A percentile compares a stretch with the other conserved stretches of the same genome.
Evolutionary conservation across 2,888 invertebrate species (phyloP).

Genomic region (Pegoplata infirma): DNA sequence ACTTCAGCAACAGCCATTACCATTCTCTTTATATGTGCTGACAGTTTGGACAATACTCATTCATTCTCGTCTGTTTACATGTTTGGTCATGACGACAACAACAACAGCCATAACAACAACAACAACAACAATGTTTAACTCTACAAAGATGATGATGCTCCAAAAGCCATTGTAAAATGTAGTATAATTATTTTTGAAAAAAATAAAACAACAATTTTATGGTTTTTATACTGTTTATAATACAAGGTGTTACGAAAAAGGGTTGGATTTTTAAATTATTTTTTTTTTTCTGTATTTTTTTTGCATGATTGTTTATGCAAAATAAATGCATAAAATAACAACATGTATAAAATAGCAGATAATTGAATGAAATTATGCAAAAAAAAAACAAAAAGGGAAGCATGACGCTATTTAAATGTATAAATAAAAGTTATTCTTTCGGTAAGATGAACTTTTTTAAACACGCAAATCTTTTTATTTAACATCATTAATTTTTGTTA

Average conservation of each 20-base stretch:
- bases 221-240: slow-evolving; percentile 1
- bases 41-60: slow-evolving; percentile 66
- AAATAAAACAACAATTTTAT: slow-evolving; percentile 4
- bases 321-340: slow-evolving; percentile 14
- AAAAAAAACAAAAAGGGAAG: neutral
- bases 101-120: too few species aligned
- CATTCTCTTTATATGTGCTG: slow-evolving; percentile 57
- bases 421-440: neutral
- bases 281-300: too few species aligned
- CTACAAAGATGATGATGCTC: neutral
- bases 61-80: slow-evolving; percentile 61
- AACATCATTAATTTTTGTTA: slow-evolving; percentile 20
- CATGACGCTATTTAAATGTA: neutral
- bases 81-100: slow-evolving; percentile 53
- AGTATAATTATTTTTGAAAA: slow-evolving; percentile 34
- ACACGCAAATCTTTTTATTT: slow-evolving; percentile 44
- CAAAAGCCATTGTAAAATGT: slow-evolving; percentile 28
- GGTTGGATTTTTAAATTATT: slow-evolving; percentile 21
- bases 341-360: slow-evolving; percentile 49
- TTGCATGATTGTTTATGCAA: slow-evolving; percentile 48
- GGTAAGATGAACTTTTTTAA: neutral
- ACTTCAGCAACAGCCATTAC: slow-evolving; percentile 8
- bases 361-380: slow-evolving; percentile 59
- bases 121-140: neutral
- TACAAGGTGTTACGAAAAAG: slow-evolving; percentile 43